Evolutionary conservation across 2,888 invertebrate species (phyloP).

Genomic region (Tetragonisca angustula): DNA sequence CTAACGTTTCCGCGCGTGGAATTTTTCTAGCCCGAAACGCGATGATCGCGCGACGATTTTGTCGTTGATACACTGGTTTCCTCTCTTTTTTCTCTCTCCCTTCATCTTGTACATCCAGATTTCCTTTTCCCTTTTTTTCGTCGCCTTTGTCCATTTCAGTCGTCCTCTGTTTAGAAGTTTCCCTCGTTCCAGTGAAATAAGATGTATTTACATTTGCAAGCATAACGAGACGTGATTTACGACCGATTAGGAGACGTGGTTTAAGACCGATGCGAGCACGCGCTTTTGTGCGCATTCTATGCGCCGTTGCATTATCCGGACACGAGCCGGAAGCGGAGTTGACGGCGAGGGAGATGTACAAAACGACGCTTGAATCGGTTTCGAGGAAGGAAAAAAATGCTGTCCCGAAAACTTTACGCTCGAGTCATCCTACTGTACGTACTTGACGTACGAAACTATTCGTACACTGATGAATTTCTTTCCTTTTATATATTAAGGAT

Average conservation of each 20-base stretch:
- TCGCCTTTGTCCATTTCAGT: not conserved
- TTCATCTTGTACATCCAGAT: too few species aligned
- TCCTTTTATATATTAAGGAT: too few species aligned
- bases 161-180: not conserved
- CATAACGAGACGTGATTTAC: conserved; percentile 37
- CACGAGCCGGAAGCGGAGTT: conserved; percentile 21
- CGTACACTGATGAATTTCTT: too few species aligned
- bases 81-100: not conserved
- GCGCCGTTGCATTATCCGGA: conserved; percentile 16
- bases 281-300: conserved; percentile 2
- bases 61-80: not conserved
- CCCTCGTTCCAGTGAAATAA: conserved; percentile 21
- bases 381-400: not conserved
- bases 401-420: not conserved
- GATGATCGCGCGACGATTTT: conserved; percentile 1
- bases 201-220: not conserved
- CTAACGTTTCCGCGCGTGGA: conserved; percentile 30
- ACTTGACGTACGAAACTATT: not conserved
- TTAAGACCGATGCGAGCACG: not conserved
- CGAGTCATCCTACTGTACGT: not conserved
- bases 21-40: conserved; percentile 23
- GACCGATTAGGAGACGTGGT: conserved; percentile 25
- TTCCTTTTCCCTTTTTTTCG: not conserved
- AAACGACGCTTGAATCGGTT: not conserved
- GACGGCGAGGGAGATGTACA: conserved; percentile 11